Percentiles rank a stretch among this genome's conserved stretches.
Conservation (phyloP, 1,140 invertebrate genomes). For the Drosophila bocqueti region DNA sequence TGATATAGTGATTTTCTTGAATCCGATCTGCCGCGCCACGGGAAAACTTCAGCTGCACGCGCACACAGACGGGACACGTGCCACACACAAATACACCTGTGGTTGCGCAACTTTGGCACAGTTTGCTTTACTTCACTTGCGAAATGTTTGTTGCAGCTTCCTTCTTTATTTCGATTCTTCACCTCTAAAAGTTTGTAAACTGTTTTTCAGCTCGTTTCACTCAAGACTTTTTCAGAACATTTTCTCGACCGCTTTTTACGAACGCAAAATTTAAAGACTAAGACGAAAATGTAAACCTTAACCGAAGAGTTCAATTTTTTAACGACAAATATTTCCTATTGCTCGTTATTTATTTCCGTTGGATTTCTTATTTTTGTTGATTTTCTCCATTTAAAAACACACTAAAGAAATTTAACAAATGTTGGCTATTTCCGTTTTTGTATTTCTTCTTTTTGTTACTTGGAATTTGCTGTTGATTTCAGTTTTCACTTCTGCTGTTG, state of each 20-base stretch:
- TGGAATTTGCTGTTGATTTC: slow-evolving; percentile 59
- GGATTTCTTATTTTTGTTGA: slow-evolving; percentile 6
- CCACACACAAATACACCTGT: slow-evolving; percentile 41
- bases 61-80: slow-evolving; percentile 17
- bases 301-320: slow-evolving; percentile 66
- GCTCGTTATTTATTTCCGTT: slow-evolving; percentile 36
- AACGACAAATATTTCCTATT: slow-evolving; percentile 53
- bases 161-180: slow-evolving; percentile 45
- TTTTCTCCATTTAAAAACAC: slow-evolving; percentile 51
- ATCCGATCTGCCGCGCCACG: slow-evolving; percentile 10
- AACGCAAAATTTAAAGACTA: slow-evolving; percentile 70
- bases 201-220: slow-evolving; percentile 45
- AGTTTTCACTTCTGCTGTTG: slow-evolving; percentile 62
- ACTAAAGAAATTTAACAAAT: slow-evolving; percentile 81
- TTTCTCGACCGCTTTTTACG: slow-evolving; percentile 67
- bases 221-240: slow-evolving; percentile 71
- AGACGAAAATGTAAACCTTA: slow-evolving; percentile 72
- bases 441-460: slow-evolving; percentile 48
- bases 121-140: slow-evolving; percentile 18
- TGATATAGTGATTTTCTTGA: slow-evolving; percentile 54
- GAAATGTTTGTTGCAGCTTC: slow-evolving; percentile 38
- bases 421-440: slow-evolving; percentile 75
- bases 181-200: slow-evolving; percentile 70
- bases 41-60: slow-evolving; percentile 31
- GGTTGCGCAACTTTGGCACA: slow-evolving; percentile 53